phyloP scores from a whole-genome alignment of 1,140 invertebrate genomes.

The Drosophila aff. region DNA sequence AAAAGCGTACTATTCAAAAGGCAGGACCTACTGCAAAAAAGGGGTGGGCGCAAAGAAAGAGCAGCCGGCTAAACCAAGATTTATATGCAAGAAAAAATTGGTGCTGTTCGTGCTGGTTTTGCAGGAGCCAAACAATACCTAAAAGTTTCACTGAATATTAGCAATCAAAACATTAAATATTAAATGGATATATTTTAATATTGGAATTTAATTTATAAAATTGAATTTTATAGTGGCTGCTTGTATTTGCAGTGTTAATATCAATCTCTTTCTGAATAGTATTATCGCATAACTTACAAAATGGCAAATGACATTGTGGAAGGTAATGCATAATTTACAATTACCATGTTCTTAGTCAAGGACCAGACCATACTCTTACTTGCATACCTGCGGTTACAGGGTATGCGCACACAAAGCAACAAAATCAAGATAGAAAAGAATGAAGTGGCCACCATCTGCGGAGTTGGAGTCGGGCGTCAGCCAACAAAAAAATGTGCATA shows the following conservation, averaged over 20 bases:
- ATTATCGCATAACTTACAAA: neutral
- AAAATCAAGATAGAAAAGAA: conserved; percentile 53
- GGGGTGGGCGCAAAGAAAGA: conserved; percentile 40
- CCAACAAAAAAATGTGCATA: conserved; percentile 73
- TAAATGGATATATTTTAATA: neutral
- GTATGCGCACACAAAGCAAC: conserved; percentile 35
- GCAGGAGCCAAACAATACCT: conserved; percentile 9
- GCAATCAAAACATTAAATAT: neutral
- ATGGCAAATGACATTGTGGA: neutral
- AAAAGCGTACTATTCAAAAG: conserved; percentile 57
- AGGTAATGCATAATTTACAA: neutral
- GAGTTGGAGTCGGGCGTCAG: conserved; percentile 35
- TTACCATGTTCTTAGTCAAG: neutral
- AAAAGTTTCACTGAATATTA: neutral
- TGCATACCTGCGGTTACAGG: conserved; percentile 42
- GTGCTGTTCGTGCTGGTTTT: neutral
- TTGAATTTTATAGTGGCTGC: neutral
- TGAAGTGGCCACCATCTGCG: conserved; percentile 7
- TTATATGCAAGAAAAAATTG: conserved; percentile 70
- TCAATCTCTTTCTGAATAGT: neutral
- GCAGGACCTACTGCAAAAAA: conserved; percentile 40
- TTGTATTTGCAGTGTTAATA: neutral
- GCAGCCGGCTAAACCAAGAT: conserved; percentile 78
- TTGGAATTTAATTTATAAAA: no score
- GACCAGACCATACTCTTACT: neutral